These are phyloP conservation scores for Acyrthosiphon pisum DNA, from an alignment of 1,140 invertebrate genomes.

Conservation along the genomic window DNA sequence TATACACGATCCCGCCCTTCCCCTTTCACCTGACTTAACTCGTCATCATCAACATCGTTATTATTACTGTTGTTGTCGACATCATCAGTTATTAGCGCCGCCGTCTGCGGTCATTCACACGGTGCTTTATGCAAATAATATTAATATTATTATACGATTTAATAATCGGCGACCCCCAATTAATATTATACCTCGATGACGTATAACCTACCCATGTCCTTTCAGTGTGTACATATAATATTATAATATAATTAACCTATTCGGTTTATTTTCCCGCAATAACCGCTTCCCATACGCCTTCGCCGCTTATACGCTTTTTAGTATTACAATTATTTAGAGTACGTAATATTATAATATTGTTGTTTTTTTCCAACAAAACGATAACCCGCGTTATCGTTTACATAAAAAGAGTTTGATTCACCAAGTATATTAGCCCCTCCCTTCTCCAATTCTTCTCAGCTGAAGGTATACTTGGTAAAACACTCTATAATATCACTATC, in stretches of 20 bases:
- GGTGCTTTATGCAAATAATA: background rate
- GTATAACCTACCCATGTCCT: background rate
- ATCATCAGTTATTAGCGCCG: background rate
- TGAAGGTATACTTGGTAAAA: background rate
- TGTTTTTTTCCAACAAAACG: background rate
- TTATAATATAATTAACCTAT: slow-evolving; percentile 8
- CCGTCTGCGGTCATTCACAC: slow-evolving; percentile 26
- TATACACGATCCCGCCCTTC: background rate
- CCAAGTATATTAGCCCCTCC: background rate
- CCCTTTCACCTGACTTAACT: background rate
- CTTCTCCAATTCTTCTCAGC: background rate
- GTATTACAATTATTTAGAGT: background rate
- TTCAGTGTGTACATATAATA: background rate
- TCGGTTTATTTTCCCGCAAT: background rate
- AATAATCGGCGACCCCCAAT: background rate
- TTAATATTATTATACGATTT: slow-evolving; percentile 19
- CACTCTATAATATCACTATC: background rate
- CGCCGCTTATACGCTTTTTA: background rate
- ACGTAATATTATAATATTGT: background rate
- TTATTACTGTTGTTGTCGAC: background rate
- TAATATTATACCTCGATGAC: background rate
- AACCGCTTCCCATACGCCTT: background rate
- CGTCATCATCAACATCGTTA: background rate
- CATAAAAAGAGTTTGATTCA: background rate
- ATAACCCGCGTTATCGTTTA: background rate